Base-by-base conservation (phyloP, 1,140 invertebrate genomes). In the Temnothorax curvispinosus region DNA sequence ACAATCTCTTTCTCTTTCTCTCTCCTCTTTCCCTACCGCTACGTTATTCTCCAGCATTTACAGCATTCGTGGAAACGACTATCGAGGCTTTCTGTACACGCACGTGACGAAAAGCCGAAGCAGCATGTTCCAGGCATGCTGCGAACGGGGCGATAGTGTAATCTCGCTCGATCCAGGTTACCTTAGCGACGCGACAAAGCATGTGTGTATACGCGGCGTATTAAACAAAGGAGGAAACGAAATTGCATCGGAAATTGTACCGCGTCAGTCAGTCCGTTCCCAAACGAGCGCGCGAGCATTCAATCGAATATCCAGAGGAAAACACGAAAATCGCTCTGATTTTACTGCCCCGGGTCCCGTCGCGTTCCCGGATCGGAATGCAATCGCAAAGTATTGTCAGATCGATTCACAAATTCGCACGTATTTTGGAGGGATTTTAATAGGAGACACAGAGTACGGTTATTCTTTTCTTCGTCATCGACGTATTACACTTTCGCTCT, bases 91-190 rank as follows among this genome's bases (percentile, higher is more conserved):
- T 74, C 41, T 60, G 41, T 32, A 50, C 80, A 64, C 21, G 65
- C 65, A 44, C 50, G 78, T 41, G 69, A 84, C 69, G 69, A 62
- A 74, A 84, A 74, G 69, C 69, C 69, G 69, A 50, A 75, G 58
- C 56, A 41, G 69, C 65, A 38, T 81, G 65, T 60, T 44, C 27
- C 44, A 13, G 64, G 65, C 27, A 41, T 60, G 41, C 80, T 75
- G 80, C 69, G 44, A 74, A n/a, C 52, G 52, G 27, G 41, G n/a
- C 54, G 80, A 86, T 75, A 87, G 80, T 82, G 77, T 87, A 82
- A 88, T 87, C 87, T 87, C 62, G 1, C 60, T 74, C 69, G 18
- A 74, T 60, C 41, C 80, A 44, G 78, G 80, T 84, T 84, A 84
- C 69, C 69, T 84, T 84, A 74, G 56, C 80, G 54, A 41, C 41